Conservation (phyloP, 2,888 invertebrate species). For the Pammene aurita region DNA sequence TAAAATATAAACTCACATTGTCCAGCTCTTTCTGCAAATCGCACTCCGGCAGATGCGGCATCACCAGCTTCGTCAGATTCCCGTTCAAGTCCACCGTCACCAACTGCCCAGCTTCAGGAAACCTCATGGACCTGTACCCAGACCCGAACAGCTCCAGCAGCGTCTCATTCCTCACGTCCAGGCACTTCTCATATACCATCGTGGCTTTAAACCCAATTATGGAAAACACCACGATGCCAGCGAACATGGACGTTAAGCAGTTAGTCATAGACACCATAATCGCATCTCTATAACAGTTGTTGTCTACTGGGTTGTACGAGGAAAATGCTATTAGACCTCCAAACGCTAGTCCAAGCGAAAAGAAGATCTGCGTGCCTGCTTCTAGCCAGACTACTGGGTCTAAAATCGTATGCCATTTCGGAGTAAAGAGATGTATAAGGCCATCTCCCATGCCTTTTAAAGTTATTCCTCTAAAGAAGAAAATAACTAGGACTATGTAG, state of each 20-base stretch:
- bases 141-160: slow-evolving; percentile 83
- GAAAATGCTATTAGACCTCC: slow-evolving; percentile 98
- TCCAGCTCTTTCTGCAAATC: slow-evolving; percentile 93
- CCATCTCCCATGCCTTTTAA: slow-evolving; percentile 94
- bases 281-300: slow-evolving; percentile 97
- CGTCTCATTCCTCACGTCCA: slow-evolving; percentile 85
- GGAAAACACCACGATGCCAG: slow-evolving; percentile 97
- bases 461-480: slow-evolving; percentile 97
- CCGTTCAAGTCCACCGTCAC: slow-evolving; percentile 80
- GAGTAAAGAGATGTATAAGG: slow-evolving; percentile 93
- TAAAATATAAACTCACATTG: slow-evolving; percentile 86
- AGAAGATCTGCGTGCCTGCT: slow-evolving; percentile 98
- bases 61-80: slow-evolving; percentile 83
- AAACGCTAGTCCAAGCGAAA: slow-evolving; percentile 96
- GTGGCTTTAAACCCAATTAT: slow-evolving; percentile 97
- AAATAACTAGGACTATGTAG: slow-evolving; percentile 96
- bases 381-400: slow-evolving; percentile 99
- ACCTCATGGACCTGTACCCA: slow-evolving; percentile 67
- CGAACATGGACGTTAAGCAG: slow-evolving; percentile 98
- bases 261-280: slow-evolving; percentile 96
- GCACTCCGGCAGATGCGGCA: slow-evolving; percentile 88
- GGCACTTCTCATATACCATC: slow-evolving; percentile 90
- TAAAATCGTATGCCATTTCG: slow-evolving; percentile 94
- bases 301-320: slow-evolving; percentile 98
- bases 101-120: slow-evolving; percentile 83